Evolutionary conservation across 2,888 invertebrate species (phyloP), one percentile per base, ranked within the genome.

Genomic region (Ormyrus labotus): DNA sequence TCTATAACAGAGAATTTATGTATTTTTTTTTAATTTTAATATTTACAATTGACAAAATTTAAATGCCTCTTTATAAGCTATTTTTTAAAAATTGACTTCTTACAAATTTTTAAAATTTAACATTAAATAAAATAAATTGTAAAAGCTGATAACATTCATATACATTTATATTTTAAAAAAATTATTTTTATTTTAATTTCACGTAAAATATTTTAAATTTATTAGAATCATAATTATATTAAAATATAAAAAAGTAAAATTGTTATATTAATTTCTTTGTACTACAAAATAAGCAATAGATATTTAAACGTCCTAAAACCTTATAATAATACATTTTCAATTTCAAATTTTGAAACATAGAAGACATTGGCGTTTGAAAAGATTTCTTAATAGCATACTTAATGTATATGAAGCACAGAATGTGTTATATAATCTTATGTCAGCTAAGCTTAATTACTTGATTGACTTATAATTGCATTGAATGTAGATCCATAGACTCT

Each of bases 371-470:
- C 53, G 55, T 73, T 64, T 9, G 13, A 10, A 64, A 34, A 60
- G 58, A 60, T 60, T 76, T 55, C 50, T 80, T 48, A 67, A 71
- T 68, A 55, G 19, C 63, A 48, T 55, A 68, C 57, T 67, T 68
- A 70, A 67, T 75, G 68, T 34, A 76, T 68, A 72, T 68, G 19
- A 71, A 68, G 57, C 67, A 72, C 47, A 67, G 8, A 76, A 57
- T 63, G 50, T 51, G 70, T 86, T 85, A 84, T 70, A 71, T 82
- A 85, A 86, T 82, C 65, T 81, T 81, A 72, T 73, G 63, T 78
- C 72, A 50, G 77, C 81, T 82, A 68, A 79, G 78, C 81, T 84
- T 85, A 85, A 85, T 85, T 83, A 85, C 82, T 85, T 84, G 80
- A 84, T 83, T 76, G 76, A 82, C 79, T 82, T 84, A 81, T 85